phyloP scores from a whole-genome alignment of 1,140 invertebrate genomes.

The Diachasma alloeum region DNA sequence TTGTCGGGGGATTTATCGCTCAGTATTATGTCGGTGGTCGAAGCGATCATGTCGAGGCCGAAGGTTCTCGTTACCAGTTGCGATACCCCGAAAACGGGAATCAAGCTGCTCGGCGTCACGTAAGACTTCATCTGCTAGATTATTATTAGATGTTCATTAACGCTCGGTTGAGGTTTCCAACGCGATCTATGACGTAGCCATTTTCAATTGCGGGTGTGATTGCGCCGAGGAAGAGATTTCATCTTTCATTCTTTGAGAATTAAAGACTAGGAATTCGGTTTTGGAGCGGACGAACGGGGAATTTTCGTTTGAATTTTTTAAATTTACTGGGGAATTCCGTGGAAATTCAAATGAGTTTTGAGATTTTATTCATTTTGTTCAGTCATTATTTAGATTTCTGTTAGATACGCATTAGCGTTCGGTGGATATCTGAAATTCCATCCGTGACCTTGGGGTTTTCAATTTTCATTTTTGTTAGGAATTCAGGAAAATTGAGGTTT shows the following conservation, averaged over 20 bases:
- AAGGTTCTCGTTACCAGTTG: slow-evolving; percentile 62
- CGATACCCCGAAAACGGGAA: slow-evolving; percentile 51
- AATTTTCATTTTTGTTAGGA: too few relatives aligned
- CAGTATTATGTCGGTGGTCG: neutral
- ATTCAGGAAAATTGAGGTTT: too few relatives aligned
- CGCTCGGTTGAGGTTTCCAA: neutral
- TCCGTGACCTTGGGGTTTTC: too few relatives aligned
- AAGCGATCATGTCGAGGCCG: slow-evolving; percentile 38
- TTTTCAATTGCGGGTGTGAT: neutral
- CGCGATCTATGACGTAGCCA: neutral
- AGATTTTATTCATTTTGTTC: too few relatives aligned
- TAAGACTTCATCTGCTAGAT: slow-evolving; percentile 27
- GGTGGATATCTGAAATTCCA: neutral
- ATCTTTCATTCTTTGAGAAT: too few relatives aligned
- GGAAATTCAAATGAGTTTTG: too few relatives aligned
- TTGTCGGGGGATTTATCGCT: neutral
- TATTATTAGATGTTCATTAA: neutral
- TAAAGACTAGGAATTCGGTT: too few relatives aligned
- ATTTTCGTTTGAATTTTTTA: too few relatives aligned
- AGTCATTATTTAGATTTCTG: neutral
- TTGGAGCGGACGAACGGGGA: too few relatives aligned
- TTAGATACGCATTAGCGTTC: neutral
- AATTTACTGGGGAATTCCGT: too few relatives aligned
- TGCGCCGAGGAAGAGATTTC: too few relatives aligned
- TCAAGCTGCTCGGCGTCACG: slow-evolving; percentile 56